Evolutionary conservation across 2,888 invertebrate genomes (phyloP).

Genomic region (Syrista parreyssii): DNA sequence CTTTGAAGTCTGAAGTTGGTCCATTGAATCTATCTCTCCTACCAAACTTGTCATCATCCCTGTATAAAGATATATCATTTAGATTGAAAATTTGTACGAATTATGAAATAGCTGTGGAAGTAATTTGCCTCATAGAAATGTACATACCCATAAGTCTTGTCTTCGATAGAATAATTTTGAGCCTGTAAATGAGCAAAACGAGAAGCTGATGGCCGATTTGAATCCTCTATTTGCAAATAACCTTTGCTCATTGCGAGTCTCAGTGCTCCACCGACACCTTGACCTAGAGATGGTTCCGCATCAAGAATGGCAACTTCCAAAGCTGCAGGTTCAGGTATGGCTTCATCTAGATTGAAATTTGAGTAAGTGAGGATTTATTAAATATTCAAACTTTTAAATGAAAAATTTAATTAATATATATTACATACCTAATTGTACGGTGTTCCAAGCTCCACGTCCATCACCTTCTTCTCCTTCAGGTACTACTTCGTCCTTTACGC

Average conservation of each 20-base stretch:
- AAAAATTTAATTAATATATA: background rate
- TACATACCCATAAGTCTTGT: conserved; percentile 76
- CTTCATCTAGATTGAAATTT: conserved; percentile 49
- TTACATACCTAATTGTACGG: conserved; percentile 75
- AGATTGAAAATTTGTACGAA: background rate
- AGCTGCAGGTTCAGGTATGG: conserved; percentile 67
- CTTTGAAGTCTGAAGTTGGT: conserved; percentile 91
- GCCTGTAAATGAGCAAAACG: conserved; percentile 82
- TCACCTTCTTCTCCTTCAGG: conserved; percentile 67
- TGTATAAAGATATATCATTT: conserved; percentile 47
- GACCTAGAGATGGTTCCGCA: conserved; percentile 91
- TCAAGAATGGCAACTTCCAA: conserved; percentile 80
- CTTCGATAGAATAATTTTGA: conserved; percentile 84
- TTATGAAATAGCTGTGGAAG: background rate
- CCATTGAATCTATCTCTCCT: conserved; percentile 83
- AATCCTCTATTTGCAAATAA: conserved; percentile 86
- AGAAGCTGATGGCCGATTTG: conserved; percentile 78
- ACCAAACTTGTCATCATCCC: conserved; percentile 84
- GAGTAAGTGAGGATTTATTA: conserved; percentile 8
- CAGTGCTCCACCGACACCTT: conserved; percentile 93
- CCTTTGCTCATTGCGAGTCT: conserved; percentile 93
- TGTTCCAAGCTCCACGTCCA: conserved; percentile 83
- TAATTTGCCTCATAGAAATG: background rate
- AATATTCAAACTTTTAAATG: background rate
- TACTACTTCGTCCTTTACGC: conserved; percentile 52